Evolutionary conservation across 2,113 vertebrate species (phyloP).

Genomic region (Centrocercus urophasianus): DNA sequence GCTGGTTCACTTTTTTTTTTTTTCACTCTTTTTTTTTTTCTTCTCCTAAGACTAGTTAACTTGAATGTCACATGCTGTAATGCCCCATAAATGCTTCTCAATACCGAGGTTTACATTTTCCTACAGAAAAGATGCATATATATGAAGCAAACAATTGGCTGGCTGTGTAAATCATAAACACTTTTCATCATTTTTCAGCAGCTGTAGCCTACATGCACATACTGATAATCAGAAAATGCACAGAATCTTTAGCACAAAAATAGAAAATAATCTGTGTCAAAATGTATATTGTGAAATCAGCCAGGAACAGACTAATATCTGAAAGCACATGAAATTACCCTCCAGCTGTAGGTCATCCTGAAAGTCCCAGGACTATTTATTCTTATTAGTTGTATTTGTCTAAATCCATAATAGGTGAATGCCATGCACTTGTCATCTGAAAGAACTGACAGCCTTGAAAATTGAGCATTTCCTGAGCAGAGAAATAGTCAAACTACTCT

Average conservation of each 20-base stretch:
- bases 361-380: neutral
- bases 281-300: neutral
- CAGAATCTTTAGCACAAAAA: neutral
- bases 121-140: neutral
- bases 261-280: neutral
- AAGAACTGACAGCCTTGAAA: neutral
- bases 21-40: neutral
- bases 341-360: neutral
- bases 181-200: neutral
- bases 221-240: neutral
- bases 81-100: neutral
- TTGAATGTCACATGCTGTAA: neutral
- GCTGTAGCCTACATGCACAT: neutral
- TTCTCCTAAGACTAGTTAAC: neutral
- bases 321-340: neutral
- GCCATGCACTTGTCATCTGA: neutral
- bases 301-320: neutral
- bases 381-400: neutral
- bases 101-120: neutral
- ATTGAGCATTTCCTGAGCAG: neutral
- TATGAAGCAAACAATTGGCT: neutral
- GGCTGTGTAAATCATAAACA: neutral
- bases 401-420: neutral
- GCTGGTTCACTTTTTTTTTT: neutral
- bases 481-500: neutral